A percentile compares a stretch with the other conserved stretches of the same genome.
These are phyloP conservation scores for Cerastis rubricosa DNA, from an alignment of 2,888 invertebrate genomes.

Conservation along the genomic window DNA sequence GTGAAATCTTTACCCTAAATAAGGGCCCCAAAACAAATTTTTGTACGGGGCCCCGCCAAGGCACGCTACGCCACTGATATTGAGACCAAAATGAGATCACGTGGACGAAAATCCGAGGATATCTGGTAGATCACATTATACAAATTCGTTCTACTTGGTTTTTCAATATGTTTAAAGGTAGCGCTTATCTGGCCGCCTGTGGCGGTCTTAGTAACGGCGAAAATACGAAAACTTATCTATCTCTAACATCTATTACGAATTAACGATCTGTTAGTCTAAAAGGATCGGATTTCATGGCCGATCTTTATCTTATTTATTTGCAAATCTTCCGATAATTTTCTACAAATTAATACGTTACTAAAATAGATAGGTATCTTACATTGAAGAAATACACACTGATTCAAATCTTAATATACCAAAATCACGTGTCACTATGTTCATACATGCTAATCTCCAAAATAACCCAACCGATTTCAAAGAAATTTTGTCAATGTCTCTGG, in stretches of 20 bases:
- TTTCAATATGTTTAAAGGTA: neutral
- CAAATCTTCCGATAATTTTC: constrained; percentile 10
- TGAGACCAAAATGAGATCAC: neutral
- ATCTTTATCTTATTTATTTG: constrained; percentile 9
- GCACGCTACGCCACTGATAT: too few relatives aligned
- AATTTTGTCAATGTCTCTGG: neutral
- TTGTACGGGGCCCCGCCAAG: too few relatives aligned
- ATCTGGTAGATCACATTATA: neutral
- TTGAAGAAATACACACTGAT: constrained; percentile 6
- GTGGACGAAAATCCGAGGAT: neutral
- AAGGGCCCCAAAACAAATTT: too few relatives aligned
- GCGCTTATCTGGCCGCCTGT: neutral
- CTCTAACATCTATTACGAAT: neutral
- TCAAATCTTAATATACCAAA: neutral
- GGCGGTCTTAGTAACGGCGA: neutral
- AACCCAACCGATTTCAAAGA: neutral
- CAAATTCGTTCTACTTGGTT: neutral
- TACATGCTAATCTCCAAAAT: neutral
- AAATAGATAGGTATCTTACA: neutral
- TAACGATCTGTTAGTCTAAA: constrained; percentile 1
- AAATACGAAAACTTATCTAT: neutral
- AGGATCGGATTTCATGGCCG: neutral
- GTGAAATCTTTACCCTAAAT: too few relatives aligned
- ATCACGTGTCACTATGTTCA: neutral
- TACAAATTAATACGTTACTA: neutral